Evolutionary conservation across 2,888 invertebrate genomes (phyloP).

Genomic region (Odontocerum albicorne): DNA sequence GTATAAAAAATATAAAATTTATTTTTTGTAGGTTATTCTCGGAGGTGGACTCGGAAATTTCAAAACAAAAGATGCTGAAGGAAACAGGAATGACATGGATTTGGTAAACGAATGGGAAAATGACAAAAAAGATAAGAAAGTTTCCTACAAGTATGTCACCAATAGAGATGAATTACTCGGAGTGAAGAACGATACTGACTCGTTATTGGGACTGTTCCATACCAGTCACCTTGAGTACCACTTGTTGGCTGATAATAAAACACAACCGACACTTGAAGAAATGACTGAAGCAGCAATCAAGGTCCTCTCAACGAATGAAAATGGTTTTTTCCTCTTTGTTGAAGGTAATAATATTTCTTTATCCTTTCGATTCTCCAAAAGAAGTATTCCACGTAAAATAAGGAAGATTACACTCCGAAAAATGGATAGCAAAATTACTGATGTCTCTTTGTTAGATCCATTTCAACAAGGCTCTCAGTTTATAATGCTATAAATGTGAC

Average conservation of each 20-base stretch:
- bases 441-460: too few relatives aligned
- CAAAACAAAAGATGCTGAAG: constrained; percentile 52
- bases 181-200: constrained; percentile 48
- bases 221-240: constrained; percentile 55
- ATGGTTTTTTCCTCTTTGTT: constrained; percentile 67
- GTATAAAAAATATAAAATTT: background rate
- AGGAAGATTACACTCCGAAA: too few relatives aligned
- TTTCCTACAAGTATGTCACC: constrained; percentile 50
- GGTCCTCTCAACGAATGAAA: constrained; percentile 53
- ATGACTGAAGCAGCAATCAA: constrained; percentile 64
- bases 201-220: constrained; percentile 53
- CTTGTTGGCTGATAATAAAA: constrained; percentile 41
- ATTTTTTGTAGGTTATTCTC: constrained; percentile 46
- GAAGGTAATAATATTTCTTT: too few relatives aligned
- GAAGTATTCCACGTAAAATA: too few relatives aligned
- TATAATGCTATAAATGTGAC: too few relatives aligned
- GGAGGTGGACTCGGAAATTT: constrained; percentile 62
- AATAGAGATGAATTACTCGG: constrained; percentile 52
- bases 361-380: too few relatives aligned
- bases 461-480: too few relatives aligned
- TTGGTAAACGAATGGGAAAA: constrained; percentile 62
- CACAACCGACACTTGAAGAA: constrained; percentile 61
- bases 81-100: constrained; percentile 54
- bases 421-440: too few relatives aligned
- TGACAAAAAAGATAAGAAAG: constrained; percentile 41